Percentiles rank a stretch among this genome's conserved stretches.
Evolutionary conservation across 2,888 invertebrate genomes (phyloP).

Genomic region (Drosophila lacicola): DNA sequence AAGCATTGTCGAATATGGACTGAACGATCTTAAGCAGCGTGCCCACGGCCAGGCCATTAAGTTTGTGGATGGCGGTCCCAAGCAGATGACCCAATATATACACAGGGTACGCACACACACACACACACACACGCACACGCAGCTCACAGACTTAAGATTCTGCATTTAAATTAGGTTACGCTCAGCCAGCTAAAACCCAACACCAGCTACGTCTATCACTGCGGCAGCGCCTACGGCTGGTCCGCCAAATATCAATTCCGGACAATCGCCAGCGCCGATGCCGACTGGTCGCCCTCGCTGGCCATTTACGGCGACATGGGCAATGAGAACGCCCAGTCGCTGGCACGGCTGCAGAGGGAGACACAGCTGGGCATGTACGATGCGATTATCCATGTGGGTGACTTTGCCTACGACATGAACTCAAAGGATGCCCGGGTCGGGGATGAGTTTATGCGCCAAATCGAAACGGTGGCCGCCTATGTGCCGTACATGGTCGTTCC

Average conservation of each 20-base stretch:
- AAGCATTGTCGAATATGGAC: slow-evolving; percentile 91
- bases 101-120: slow-evolving; percentile 88
- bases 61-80: slow-evolving; percentile 91
- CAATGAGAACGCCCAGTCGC: slow-evolving; percentile 93
- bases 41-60: slow-evolving; percentile 87
- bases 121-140: neutral
- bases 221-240: slow-evolving; percentile 93
- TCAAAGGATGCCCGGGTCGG: slow-evolving; percentile 92
- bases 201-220: slow-evolving; percentile 91
- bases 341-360: slow-evolving; percentile 93
- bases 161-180: slow-evolving; percentile 72
- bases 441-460: slow-evolving; percentile 97
- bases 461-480: slow-evolving; percentile 95
- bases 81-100: slow-evolving; percentile 89
- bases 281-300: slow-evolving; percentile 91
- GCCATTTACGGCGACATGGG: slow-evolving; percentile 98
- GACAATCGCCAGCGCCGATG: slow-evolving; percentile 88
- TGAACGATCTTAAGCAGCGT: slow-evolving; percentile 84
- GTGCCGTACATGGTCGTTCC: slow-evolving; percentile 97
- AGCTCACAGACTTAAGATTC: slow-evolving; percentile 10
- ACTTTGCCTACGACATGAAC: slow-evolving; percentile 98
- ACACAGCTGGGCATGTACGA: slow-evolving; percentile 92
- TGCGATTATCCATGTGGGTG: slow-evolving; percentile 95
- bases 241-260: slow-evolving; percentile 91
- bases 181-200: slow-evolving; percentile 88